Base-by-base conservation (phyloP, 2,888 invertebrate species). In the Molanna angustata region DNA sequence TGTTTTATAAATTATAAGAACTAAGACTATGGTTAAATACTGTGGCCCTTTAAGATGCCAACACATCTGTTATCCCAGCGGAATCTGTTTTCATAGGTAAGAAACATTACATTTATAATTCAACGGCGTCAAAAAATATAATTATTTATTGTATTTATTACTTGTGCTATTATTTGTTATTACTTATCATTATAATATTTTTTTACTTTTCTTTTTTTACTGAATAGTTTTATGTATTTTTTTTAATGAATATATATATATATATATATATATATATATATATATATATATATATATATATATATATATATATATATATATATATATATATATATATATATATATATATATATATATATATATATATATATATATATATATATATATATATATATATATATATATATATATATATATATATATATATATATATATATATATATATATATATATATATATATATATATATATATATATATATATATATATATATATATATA, bases 241-340 rank as follows among this genome's bases (percentile, higher is more conserved):
- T 40, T 40, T 17, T 40, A 17, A 16, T 35, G 35, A n/a, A 16
- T 40, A 40, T 16, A 40, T 40, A 40, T 40, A 40, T 40, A 40
- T 40, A 40, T 40, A 40, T 40, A 40, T 40, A 40, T 40, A 40
- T 40, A 40, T 40, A 40, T 40, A 40, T 40, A 40, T 40, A 40
- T 40, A 40, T 40, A 40, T 40, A 40, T 40, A 40, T 40, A 40
- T 40, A 40, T 40, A 40, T 40, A 40, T 40, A 40, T 40, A 40
- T 40, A 40, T 40, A 40, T 40, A 40, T 40, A 40, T 40, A 40
- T 40, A 40, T 40, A 40, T 40, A 40, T 40, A 40, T 40, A 40
- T 40, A 40, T 40, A 40, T 40, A 40, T 40, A 40, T 40, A 40
- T 40, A 40, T 40, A 40, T 40, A 40, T 40, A 40, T 40, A 40